phyloP scores from a whole-genome alignment of 2,797 vertebrate genomes.

The Apodemus agrarius region DNA sequence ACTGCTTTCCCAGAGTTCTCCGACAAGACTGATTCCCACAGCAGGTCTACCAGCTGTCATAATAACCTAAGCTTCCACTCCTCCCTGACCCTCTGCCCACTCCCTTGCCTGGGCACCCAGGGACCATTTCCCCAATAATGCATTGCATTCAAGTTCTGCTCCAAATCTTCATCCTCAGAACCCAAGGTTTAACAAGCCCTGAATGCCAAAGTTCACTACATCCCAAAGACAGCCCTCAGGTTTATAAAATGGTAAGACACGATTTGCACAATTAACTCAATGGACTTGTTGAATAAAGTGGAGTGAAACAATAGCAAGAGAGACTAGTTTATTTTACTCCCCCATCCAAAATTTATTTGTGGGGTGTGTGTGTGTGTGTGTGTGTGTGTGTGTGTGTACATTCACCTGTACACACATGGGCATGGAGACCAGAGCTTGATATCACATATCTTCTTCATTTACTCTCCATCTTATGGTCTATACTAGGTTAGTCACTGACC shows the following conservation, averaged over 20 bases:
- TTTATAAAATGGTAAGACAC: neutral
- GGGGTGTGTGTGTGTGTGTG: neutral
- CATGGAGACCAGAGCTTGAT: neutral
- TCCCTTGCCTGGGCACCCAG: neutral
- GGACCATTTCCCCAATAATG: neutral
- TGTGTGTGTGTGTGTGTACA: neutral
- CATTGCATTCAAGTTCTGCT: neutral
- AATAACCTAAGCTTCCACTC: neutral
- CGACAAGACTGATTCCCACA: neutral
- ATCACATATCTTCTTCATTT: neutral
- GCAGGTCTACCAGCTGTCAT: neutral
- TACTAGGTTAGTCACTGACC: neutral
- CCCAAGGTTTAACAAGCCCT: neutral
- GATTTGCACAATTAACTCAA: neutral
- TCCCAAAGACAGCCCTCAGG: neutral
- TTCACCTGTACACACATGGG: neutral
- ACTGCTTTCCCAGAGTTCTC: neutral
- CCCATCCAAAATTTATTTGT: neutral
- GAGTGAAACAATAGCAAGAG: neutral
- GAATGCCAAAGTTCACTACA: neutral
- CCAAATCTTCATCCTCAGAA: neutral
- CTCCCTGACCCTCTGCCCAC: neutral
- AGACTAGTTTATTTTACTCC: neutral
- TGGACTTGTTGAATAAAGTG: neutral
- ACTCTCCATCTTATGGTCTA: neutral